phyloP scores from a whole-genome alignment of 2,888 invertebrate species.

The Villa cingulata region DNA sequence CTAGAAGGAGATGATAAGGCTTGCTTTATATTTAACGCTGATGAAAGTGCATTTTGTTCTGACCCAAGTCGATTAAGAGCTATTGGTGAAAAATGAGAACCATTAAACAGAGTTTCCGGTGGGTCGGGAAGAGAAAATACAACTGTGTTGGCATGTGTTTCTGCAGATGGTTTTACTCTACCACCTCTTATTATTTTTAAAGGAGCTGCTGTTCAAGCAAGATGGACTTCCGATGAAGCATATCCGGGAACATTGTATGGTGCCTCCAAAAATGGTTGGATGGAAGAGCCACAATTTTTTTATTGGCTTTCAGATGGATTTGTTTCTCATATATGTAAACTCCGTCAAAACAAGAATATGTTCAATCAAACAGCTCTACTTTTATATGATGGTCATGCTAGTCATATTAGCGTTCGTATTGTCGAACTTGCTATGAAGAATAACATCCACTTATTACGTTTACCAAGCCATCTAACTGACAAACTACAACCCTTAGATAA shows the following conservation, averaged over 20 bases:
- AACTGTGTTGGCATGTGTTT: constrained; percentile 7
- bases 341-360: neutral
- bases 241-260: constrained; percentile 7
- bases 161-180: neutral
- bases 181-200: constrained; percentile 7
- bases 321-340: constrained; percentile 1
- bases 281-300: constrained; percentile 5
- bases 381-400: constrained; percentile 6
- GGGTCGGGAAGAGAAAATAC: constrained; percentile 5
- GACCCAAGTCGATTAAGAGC: constrained; percentile 6
- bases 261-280: constrained; percentile 4
- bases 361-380: constrained; percentile 3
- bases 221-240: constrained; percentile 2
- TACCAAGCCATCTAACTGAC: constrained; percentile 1
- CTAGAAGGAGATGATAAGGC: neutral
- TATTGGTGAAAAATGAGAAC: constrained; percentile 2
- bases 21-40: constrained; percentile 1
- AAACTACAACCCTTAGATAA: constrained; percentile 4
- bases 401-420: constrained; percentile 4
- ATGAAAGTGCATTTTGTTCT: constrained; percentile 6
- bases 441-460: constrained; percentile 1
- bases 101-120: constrained; percentile 3
- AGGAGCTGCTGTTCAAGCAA: constrained; percentile 5
- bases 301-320: constrained; percentile 4
- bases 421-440: constrained; percentile 4